Evolutionary conservation across 2,888 invertebrate species (phyloP).

Genomic region (Oscheius myriophilus): DNA sequence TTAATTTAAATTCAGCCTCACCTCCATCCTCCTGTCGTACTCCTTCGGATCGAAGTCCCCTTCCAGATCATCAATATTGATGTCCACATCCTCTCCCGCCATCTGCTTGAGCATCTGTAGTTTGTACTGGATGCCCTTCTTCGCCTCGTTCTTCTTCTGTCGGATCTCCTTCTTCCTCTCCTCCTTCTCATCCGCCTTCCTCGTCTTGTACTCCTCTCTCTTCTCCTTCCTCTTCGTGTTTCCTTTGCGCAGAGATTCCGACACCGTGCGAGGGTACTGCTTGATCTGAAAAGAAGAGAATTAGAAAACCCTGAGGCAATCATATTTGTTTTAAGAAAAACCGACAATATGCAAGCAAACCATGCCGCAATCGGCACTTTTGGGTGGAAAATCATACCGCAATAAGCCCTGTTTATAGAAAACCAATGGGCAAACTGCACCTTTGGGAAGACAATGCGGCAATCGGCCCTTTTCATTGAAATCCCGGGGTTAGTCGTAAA

Average conservation of each 20-base stretch:
- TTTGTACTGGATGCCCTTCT: conserved; percentile 89
- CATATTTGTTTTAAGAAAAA: too few species aligned
- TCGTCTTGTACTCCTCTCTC: conserved; percentile 75
- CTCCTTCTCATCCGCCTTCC: conserved; percentile 78
- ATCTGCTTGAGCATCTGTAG: conserved; percentile 86
- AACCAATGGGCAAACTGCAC: too few species aligned
- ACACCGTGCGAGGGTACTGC: conserved; percentile 88
- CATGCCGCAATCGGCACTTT: too few species aligned
- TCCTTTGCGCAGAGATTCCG: conserved; percentile 80
- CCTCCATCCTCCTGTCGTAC: conserved; percentile 66
- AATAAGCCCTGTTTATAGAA: too few species aligned
- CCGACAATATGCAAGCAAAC: too few species aligned
- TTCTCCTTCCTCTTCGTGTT: conserved; percentile 76
- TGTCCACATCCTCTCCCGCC: conserved; percentile 83
- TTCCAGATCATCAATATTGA: conserved; percentile 84
- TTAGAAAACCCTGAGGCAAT: too few species aligned
- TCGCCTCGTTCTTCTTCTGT: conserved; percentile 78
- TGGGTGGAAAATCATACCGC: too few species aligned
- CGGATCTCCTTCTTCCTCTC: conserved; percentile 87
- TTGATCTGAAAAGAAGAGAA: conserved; percentile 78
- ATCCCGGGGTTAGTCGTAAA: too few species aligned
- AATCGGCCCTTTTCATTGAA: too few species aligned
- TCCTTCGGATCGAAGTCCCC: conserved; percentile 72
- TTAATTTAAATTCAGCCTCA: conserved; percentile 19
- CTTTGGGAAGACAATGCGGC: too few species aligned